Evolutionary conservation across 2,113 vertebrate genomes (phyloP), one percentile per base, ranked within the genome.

Genomic region (Pygoscelis adeliae): DNA sequence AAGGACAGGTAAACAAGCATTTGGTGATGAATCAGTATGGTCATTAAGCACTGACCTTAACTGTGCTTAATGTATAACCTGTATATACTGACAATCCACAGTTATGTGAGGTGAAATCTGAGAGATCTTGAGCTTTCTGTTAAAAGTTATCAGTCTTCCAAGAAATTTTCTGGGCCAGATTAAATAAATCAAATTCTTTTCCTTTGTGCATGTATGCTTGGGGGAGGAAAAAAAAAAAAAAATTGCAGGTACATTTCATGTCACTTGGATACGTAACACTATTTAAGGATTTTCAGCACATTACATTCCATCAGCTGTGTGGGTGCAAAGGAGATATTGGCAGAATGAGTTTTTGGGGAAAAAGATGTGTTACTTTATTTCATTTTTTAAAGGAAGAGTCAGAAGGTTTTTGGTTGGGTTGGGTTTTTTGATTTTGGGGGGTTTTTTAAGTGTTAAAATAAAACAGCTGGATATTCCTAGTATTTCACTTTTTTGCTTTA

Each of bases 401-500:
- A 71, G 42, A 73, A 46, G 4, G 1, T 0, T 1, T n/a, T 53
- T 34, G 3, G 4, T 21, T 34, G 23, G n/a, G 5, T 58, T 53
- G 6, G 2, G 2, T 15, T 63, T 49, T 9, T 38, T 20, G 1
- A 5, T 0, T 23, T 42, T 42, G 42, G 42, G 42, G 4, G 1
- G 15, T 9, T 6, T 50, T 69, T 79, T 17, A 36, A 61, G 6
- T 26, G 25, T 72, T 63, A 76, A 80, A 96, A 63, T 34, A 49
- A 88, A 87, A 32, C 17, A 80, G 10, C 8, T 65, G n/a, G 10
- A 16, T 79, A 86, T 74, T 82, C 69, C 21, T 50, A 53, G 9
- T 19, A 17, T 71, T 74, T 82, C 4, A 38, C 5, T 55, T 50
- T 61, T 63, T 69, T 70, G 1, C 8, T 8, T 8, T 82, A 21